A percentile compares a stretch with the other conserved stretches of the same genome.
These are phyloP conservation scores for Netelia melanura DNA, from an alignment of 2,888 invertebrate genomes.

Conservation along the genomic window DNA sequence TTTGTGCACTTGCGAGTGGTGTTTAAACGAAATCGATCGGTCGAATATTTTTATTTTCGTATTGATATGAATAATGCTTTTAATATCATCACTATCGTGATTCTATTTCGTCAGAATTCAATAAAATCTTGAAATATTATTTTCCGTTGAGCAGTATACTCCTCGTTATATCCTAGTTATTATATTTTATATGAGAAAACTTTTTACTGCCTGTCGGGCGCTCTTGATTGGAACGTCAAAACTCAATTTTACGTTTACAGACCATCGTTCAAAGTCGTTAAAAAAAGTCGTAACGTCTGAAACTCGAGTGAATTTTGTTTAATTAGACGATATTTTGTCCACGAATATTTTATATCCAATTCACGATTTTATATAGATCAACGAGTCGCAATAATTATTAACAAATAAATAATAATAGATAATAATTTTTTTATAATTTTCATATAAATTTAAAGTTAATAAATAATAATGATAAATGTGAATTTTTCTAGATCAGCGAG, in stretches of 20 bases:
- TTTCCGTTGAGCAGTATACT: neutral
- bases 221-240: slow-evolving; percentile 1
- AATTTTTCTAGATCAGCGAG: no score
- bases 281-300: neutral
- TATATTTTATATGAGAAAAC: neutral
- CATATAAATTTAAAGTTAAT: no score
- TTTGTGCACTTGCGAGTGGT: no score
- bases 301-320: neutral
- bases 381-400: neutral
- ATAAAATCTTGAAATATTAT: neutral
- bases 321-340: neutral
- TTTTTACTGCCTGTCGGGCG: slow-evolving; percentile 17
- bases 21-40: no score
- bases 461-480: no score
- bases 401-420: neutral
- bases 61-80: neutral
- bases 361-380: no score
- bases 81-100: neutral
- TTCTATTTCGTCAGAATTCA: neutral
- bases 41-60: neutral
- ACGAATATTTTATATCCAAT: neutral
- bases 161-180: neutral
- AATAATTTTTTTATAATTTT: neutral
- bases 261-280: neutral
- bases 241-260: neutral